These are phyloP conservation scores for Prionace glauca DNA, from an alignment of 2,797 vertebrate genomes.

Conservation along the genomic window DNA sequence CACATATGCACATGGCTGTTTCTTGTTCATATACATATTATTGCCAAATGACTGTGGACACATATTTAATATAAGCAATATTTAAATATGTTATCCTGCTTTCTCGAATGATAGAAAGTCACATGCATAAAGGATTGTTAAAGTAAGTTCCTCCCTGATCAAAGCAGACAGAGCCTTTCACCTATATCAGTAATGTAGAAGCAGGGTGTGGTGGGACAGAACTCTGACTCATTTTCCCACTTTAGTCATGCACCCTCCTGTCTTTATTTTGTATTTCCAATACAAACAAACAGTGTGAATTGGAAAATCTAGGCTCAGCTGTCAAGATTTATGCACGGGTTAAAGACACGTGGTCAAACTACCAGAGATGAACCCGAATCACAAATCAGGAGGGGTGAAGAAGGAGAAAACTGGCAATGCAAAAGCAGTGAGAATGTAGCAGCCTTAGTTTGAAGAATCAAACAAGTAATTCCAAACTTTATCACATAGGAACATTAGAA, in stretches of 20 bases:
- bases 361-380: neutral
- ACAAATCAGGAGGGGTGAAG: neutral
- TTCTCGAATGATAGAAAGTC: neutral
- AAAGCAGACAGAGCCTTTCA: neutral
- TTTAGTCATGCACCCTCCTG: neutral
- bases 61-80: neutral
- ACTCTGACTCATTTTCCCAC: neutral
- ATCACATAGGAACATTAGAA: neutral
- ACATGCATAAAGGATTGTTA: neutral
- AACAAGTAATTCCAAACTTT: neutral
- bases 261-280: neutral
- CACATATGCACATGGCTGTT: neutral
- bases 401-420: neutral
- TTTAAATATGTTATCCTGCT: neutral
- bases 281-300: neutral
- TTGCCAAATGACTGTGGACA: neutral
- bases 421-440: neutral
- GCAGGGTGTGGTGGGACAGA: neutral
- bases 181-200: neutral
- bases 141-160: neutral
- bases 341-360: neutral
- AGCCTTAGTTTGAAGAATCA: neutral
- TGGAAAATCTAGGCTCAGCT: neutral
- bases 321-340: neutral
- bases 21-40: neutral